Percentiles rank a stretch among this genome's conserved stretches.
phyloP scores from a whole-genome alignment of 2,113 vertebrate genomes.

The Elephas maximus region DNA sequence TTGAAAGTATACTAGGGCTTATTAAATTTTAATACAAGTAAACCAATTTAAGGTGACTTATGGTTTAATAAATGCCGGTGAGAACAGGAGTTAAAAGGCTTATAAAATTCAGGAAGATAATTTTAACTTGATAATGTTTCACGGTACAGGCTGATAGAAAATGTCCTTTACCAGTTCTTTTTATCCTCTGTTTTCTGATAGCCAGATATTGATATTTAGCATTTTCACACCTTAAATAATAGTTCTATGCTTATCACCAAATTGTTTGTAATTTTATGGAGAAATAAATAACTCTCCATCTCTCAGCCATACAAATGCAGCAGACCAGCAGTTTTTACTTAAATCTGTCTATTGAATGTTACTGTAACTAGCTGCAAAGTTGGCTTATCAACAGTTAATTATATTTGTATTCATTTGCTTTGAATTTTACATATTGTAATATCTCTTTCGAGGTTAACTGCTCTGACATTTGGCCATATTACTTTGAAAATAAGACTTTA shows the following conservation, averaged over 20 bases:
- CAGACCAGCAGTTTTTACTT: conserved; percentile 27
- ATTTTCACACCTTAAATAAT: conserved; percentile 63
- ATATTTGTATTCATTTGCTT: conserved; percentile 32
- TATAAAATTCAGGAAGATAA: conserved; percentile 77
- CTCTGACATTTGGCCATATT: conserved; percentile 64
- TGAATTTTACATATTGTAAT: conserved; percentile 76
- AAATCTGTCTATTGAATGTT: background rate
- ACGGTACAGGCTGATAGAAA: conserved; percentile 42
- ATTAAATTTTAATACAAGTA: conserved; percentile 82
- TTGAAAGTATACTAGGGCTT: conserved; percentile 67
- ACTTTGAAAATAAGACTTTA: conserved; percentile 79
- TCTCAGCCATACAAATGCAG: background rate
- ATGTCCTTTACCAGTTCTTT: conserved; percentile 42
- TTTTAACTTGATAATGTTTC: conserved; percentile 79
- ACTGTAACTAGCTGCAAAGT: conserved; percentile 51
- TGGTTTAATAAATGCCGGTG: conserved; percentile 81
- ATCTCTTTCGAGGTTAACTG: conserved; percentile 76
- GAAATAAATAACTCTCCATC: conserved; percentile 34
- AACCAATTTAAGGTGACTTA: conserved; percentile 80
- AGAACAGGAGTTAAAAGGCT: conserved; percentile 75
- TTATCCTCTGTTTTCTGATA: conserved; percentile 61
- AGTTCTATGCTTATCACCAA: conserved; percentile 46
- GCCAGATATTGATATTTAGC: conserved; percentile 53
- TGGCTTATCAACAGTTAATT: conserved; percentile 75
- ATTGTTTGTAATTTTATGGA: conserved; percentile 50